phyloP scores from a whole-genome alignment of 2,888 invertebrate species.

The Kuschelorhynchus macadamiae region DNA sequence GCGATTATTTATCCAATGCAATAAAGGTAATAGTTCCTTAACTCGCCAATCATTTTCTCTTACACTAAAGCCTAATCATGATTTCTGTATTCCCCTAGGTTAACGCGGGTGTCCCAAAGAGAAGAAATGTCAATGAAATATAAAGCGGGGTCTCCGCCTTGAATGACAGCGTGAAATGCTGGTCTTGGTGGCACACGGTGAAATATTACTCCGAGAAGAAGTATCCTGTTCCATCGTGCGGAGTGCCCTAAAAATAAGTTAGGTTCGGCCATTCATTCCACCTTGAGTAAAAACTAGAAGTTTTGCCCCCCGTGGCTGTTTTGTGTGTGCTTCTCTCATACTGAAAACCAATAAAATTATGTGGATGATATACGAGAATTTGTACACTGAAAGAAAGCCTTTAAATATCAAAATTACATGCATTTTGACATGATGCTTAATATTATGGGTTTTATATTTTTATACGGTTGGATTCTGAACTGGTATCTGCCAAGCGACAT shows the following conservation, averaged over 20 bases:
- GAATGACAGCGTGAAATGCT: slow-evolving; percentile 66
- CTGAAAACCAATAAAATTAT: slow-evolving; percentile 52
- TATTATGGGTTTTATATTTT: too few species aligned
- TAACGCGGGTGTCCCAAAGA: slow-evolving; percentile 17
- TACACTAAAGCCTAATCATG: too few species aligned
- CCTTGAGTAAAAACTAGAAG: slow-evolving; percentile 68
- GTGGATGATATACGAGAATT: slow-evolving; percentile 53
- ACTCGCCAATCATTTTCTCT: too few species aligned
- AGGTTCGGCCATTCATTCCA: slow-evolving; percentile 65
- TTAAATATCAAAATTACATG: neutral
- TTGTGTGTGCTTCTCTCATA: slow-evolving; percentile 57
- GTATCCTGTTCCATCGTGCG: slow-evolving; percentile 67
- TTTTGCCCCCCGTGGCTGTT: slow-evolving; percentile 65
- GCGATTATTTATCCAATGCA: too few species aligned
- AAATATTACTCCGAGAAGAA: slow-evolving; percentile 68
- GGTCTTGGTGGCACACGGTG: slow-evolving; percentile 65
- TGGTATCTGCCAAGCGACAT: too few species aligned
- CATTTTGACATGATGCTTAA: too few species aligned
- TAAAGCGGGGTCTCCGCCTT: slow-evolving; percentile 63
- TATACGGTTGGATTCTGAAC: too few species aligned
- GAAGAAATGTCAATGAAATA: slow-evolving; percentile 61
- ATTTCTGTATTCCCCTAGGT: neutral
- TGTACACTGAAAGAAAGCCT: slow-evolving; percentile 19
- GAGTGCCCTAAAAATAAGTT: slow-evolving; percentile 65
- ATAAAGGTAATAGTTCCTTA: too few species aligned